These are phyloP conservation scores for Actinia equina DNA, from an alignment of 64 coral and sea anemone genomes.

Conservation along the genomic window DNA sequence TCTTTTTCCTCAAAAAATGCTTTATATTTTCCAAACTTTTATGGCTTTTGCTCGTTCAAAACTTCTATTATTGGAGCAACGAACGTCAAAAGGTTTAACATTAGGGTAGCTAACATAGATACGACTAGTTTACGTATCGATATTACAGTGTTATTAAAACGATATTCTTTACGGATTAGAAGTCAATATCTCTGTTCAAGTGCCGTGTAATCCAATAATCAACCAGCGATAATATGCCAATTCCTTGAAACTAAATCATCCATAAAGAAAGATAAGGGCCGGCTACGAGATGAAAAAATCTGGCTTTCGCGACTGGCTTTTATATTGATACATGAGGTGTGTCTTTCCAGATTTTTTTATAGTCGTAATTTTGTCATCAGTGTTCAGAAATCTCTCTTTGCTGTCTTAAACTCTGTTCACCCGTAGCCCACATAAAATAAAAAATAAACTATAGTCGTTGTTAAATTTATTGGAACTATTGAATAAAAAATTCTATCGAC, in stretches of 20 bases:
- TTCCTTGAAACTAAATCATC: not conserved
- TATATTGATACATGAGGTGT: not conserved
- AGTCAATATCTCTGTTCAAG: conserved; percentile 14
- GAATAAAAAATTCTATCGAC: too few species aligned
- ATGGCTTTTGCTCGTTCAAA: not conserved
- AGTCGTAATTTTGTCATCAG: too few species aligned
- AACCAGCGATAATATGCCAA: not conserved
- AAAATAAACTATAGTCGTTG: too few species aligned
- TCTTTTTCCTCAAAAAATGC: not conserved
- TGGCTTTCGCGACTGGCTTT: not conserved
- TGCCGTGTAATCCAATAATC: conserved; percentile 22
- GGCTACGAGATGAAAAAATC: not conserved
- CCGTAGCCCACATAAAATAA: too few species aligned
- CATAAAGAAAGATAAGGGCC: not conserved
- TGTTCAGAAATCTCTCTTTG: too few species aligned
- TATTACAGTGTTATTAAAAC: not conserved
- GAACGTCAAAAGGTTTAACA: too few species aligned
- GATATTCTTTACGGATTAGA: conserved; percentile 8
- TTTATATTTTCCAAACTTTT: not conserved
- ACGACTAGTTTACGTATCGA: not conserved
- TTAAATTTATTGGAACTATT: too few species aligned
- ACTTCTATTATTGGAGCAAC: too few species aligned
- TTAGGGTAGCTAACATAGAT: too few species aligned
- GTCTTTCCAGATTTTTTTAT: too few species aligned
- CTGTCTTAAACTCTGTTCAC: too few species aligned